Conservation (phyloP, 2,888 invertebrate genomes). For the Phanerotoma sp. region DNA sequence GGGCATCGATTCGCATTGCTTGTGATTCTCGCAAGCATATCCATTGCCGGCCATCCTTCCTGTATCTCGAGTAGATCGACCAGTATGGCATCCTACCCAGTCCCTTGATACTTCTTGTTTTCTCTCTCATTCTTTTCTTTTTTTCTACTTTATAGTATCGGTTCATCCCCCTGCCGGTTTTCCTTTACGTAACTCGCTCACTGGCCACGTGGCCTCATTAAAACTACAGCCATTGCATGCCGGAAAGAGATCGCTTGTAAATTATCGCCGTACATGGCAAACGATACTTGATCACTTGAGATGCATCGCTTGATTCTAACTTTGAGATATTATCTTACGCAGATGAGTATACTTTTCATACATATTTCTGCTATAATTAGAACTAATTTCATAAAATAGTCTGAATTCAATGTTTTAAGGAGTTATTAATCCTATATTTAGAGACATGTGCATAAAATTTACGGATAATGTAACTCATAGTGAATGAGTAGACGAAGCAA, state of each 20-base stretch:
- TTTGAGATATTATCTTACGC: too few relatives aligned
- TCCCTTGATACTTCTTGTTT: neutral
- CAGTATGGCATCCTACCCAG: neutral
- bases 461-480: too few relatives aligned
- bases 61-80: conserved; percentile 12
- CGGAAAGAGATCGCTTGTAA: conserved; percentile 30
- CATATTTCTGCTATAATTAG: too few relatives aligned
- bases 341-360: too few relatives aligned
- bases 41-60: conserved; percentile 1
- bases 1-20: conserved; percentile 19
- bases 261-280: conserved; percentile 15
- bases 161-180: conserved; percentile 8
- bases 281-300: neutral
- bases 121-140: conserved; percentile 6
- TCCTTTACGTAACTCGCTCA: conserved; percentile 34
- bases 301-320: too few relatives aligned
- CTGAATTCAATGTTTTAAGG: too few relatives aligned
- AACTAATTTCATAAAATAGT: too few relatives aligned
- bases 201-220: conserved; percentile 35
- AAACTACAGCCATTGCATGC: conserved; percentile 32
- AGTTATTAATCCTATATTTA: too few relatives aligned
- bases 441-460: too few relatives aligned
- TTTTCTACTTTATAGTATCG: conserved; percentile 15
- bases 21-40: conserved; percentile 3
- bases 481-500: too few relatives aligned